phyloP scores from a whole-genome alignment of 2,113 vertebrate genomes.

The Turdus rufiventris region DNA sequence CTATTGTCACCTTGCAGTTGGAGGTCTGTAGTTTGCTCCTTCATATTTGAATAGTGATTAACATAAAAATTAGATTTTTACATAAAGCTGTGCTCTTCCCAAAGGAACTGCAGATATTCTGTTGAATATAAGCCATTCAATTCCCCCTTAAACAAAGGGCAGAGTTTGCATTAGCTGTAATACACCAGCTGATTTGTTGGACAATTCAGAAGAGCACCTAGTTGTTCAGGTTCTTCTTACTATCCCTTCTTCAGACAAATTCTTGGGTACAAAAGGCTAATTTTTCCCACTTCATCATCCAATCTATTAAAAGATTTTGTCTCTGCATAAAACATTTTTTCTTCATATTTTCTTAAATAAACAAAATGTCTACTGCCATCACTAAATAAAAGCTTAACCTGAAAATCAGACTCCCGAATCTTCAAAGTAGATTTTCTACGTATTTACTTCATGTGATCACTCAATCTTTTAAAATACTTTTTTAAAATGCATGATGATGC shows the following conservation, averaged over 20 bases:
- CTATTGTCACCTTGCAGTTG: neutral
- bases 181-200: neutral
- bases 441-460: neutral
- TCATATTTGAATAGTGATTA: constrained; percentile 8
- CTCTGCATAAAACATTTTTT: neutral
- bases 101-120: neutral
- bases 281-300: neutral
- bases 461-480: neutral
- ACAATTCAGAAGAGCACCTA: neutral
- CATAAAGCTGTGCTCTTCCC: neutral
- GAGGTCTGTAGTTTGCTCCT: neutral
- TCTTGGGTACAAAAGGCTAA: neutral
- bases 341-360: neutral
- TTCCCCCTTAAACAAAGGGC: neutral
- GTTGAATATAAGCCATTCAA: neutral
- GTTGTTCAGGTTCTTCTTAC: neutral
- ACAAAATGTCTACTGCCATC: neutral
- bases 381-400: neutral
- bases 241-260: neutral
- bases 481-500: neutral
- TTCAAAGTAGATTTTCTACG: neutral
- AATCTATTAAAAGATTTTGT: neutral
- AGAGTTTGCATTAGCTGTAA: neutral
- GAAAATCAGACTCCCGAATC: neutral
- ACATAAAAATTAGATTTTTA: constrained; percentile 32